phyloP scores from a whole-genome alignment of 2,797 vertebrate genomes.

The Pantherophis alleghaniensis region DNA sequence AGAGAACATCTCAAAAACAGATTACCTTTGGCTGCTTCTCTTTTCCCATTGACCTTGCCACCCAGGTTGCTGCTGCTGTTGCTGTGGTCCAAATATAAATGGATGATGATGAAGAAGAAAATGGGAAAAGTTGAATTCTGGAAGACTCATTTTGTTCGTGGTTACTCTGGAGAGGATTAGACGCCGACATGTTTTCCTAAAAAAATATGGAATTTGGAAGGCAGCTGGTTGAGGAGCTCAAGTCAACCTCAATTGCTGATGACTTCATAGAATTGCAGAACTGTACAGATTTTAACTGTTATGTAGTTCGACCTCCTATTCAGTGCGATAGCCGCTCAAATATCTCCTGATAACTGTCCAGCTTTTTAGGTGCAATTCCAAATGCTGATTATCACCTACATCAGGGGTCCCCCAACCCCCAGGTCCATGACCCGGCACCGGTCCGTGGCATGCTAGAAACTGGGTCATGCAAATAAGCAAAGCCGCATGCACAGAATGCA shows the following conservation, averaged over 20 bases:
- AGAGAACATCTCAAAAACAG: background rate
- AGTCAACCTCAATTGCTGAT: background rate
- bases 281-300: background rate
- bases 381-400: background rate
- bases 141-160: slow-evolving; percentile 38
- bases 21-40: slow-evolving; percentile 38
- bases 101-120: slow-evolving; percentile 22
- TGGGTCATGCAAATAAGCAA: no score
- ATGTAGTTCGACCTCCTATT: background rate
- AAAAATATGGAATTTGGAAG: background rate
- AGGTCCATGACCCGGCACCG: no score
- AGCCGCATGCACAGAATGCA: no score
- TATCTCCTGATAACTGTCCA: background rate
- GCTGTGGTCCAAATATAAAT: slow-evolving; percentile 37
- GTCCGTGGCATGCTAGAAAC: no score
- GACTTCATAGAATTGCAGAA: background rate
- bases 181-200: slow-evolving; percentile 21
- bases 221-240: background rate
- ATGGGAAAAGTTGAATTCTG: slow-evolving; percentile 38
- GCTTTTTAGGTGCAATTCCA: background rate
- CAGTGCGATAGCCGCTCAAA: background rate
- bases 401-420: background rate
- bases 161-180: slow-evolving; percentile 10
- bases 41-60: slow-evolving; percentile 56
- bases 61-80: slow-evolving; percentile 52